Base-by-base conservation (phyloP, 2,797 vertebrate species). In the Enteromius unitaeniatus region DNA sequence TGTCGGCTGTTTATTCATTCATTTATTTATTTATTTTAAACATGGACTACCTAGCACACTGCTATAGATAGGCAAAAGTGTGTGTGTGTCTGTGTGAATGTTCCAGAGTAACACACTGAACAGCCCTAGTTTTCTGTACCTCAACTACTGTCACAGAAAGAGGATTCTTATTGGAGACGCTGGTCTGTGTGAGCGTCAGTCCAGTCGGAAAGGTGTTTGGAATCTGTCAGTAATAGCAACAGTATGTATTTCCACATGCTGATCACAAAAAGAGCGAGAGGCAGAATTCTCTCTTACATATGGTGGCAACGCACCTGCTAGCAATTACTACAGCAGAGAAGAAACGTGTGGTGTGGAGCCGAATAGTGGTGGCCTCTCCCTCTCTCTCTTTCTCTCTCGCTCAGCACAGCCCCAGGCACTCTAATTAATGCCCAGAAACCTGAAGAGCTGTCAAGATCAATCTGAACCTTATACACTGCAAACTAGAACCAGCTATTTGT, bases 371-470 rank as follows among this genome's bases (percentile, higher is more conserved):
- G 85, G 82, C 65, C 83, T 82, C 78, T 28, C n/a, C n/a, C 67
- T 73, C 72, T 81, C 42, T 84, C 84, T 84, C 84, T 84, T 51
- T 83, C 60, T 80, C 84, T 89, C 83, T 81, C 84, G 31, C 67
- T 45, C 67, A 89, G 89, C 90, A 47, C 89, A 87, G 89, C 92
- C 90, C 28, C 77, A 90, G 92, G 93, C 91, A 88, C 91, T 91
- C 92, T 93, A 93, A 93, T 94, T 93, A 93, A 92, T 92, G 84
- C 85, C 86, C 89, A 83, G 85, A 89, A 90, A 89, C 87, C 88
- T 76, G 89, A 91, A 91, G 91, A 92, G 93, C 91, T 94, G 86
- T 85, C 85, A 88, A 82, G 84, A 80, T 80, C 76, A 83, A 88
- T 86, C 86, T 65, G 77, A 85, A 74, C 69, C 78, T 64, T 62